Conservation (phyloP, 2,888 invertebrate genomes). For the Thecophora atra region DNA sequence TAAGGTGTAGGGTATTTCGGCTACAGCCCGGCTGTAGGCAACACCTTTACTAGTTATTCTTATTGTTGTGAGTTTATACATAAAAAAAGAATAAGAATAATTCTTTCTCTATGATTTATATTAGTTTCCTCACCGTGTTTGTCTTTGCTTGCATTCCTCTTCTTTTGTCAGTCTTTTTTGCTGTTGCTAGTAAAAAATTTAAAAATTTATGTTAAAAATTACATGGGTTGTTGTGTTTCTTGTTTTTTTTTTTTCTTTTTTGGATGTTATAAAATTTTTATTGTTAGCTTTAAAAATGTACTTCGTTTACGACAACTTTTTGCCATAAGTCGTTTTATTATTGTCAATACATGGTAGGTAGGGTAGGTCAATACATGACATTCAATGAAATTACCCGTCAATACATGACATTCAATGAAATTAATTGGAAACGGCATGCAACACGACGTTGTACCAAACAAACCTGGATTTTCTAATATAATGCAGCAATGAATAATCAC, state of each 20-base stretch:
- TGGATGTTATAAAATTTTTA: not conserved
- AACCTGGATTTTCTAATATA: not conserved
- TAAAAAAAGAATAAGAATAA: no score
- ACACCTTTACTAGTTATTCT: no score
- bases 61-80: no score
- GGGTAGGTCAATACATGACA: no score
- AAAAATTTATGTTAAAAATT: constrained; percentile 3
- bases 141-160: not conserved
- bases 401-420: constrained; percentile 35
- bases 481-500: not conserved
- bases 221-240: no score
- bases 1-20: no score
- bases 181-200: not conserved
- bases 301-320: no score
- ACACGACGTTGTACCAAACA: not conserved
- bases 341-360: no score
- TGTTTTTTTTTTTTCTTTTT: not conserved
- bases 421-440: constrained; percentile 30
- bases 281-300: constrained; percentile 25
- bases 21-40: no score
- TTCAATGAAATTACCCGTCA: no score
- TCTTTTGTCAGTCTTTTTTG: not conserved
- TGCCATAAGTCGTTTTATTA: not conserved
- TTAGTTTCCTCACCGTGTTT: not conserved
- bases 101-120: not conserved